These are phyloP conservation scores for Centropristis striata DNA, from an alignment of 2,113 vertebrate genomes.

Conservation along the genomic window DNA sequence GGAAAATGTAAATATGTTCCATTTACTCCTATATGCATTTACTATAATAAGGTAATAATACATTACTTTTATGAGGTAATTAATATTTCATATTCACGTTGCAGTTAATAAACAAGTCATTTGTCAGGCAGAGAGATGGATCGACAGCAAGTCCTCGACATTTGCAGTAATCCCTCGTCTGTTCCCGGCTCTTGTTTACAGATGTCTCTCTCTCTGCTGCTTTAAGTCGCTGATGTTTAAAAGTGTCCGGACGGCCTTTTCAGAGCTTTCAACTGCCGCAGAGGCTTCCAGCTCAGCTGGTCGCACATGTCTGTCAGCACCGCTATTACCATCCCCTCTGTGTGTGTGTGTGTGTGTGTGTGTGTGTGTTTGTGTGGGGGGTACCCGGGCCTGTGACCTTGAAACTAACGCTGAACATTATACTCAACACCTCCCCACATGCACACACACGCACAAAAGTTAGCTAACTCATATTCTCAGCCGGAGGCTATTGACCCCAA, in stretches of 20 bases:
- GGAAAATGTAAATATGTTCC: not conserved
- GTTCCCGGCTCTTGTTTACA: slow-evolving; percentile 75
- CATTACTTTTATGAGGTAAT: not conserved
- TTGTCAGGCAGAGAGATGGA: slow-evolving; percentile 49
- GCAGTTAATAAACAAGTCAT: slow-evolving; percentile 41
- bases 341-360: slow-evolving; percentile 46
- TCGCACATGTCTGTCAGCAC: slow-evolving; percentile 94
- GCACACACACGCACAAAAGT: slow-evolving; percentile 55
- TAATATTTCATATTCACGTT: not conserved
- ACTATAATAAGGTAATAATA: not conserved
- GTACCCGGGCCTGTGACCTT: slow-evolving; percentile 88
- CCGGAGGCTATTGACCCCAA: slow-evolving; percentile 55
- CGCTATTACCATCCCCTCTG: slow-evolving; percentile 93
- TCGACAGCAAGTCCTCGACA: slow-evolving; percentile 36
- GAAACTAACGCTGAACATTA: slow-evolving; percentile 88
- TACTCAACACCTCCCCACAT: slow-evolving; percentile 77
- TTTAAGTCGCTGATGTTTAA: slow-evolving; percentile 70
- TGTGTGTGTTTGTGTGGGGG: slow-evolving; percentile 54
- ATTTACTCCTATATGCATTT: not conserved
- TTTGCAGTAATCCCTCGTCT: slow-evolving; percentile 68
- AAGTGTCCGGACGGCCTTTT: slow-evolving; percentile 76
- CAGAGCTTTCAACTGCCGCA: slow-evolving; percentile 75
- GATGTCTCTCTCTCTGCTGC: slow-evolving; percentile 73
- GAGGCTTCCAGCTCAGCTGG: slow-evolving; percentile 89
- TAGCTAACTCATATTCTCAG: slow-evolving; percentile 63